phyloP scores from a whole-genome alignment of 2,797 vertebrate genomes.

The Amblyopsis hoosieri region DNA sequence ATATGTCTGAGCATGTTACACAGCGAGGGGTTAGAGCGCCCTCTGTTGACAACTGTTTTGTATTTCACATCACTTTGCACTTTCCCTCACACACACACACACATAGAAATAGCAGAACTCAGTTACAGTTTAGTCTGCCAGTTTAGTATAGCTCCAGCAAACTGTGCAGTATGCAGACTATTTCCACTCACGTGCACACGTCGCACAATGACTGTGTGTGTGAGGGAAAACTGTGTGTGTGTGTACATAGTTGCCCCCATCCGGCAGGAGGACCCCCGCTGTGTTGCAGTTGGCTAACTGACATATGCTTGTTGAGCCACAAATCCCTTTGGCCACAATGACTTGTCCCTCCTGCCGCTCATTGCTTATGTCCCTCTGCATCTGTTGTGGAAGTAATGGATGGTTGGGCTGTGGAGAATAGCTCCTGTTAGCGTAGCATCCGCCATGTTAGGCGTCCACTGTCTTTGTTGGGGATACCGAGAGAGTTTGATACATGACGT shows the following conservation, averaged over 20 bases:
- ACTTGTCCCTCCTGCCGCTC: conserved; percentile 41
- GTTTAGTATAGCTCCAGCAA: not conserved
- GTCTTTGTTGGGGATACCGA: not conserved
- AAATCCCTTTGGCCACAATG: conserved; percentile 63
- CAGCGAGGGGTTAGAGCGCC: conserved; percentile 62
- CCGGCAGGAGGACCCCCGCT: conserved; percentile 62
- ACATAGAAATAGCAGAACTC: not conserved
- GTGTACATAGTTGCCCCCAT: conserved; percentile 28
- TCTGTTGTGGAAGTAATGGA: conserved; percentile 33
- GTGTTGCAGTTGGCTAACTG: conserved; percentile 70
- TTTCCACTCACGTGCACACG: not conserved
- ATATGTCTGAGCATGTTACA: conserved; percentile 8
- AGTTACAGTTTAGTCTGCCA: conserved; percentile 6
- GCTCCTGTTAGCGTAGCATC: conserved; percentile 20
- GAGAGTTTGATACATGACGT: conserved; percentile 43
- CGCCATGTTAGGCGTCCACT: conserved; percentile 30
- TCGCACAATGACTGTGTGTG: not conserved
- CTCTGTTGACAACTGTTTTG: conserved; percentile 54
- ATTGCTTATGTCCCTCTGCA: conserved; percentile 13
- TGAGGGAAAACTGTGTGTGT: not conserved
- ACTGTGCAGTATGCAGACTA: not conserved
- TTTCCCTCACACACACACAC: conserved; percentile 8
- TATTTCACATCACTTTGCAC: conserved; percentile 9
- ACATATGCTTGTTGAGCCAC: conserved; percentile 66
- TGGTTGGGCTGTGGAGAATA: conserved; percentile 11